Evolutionary conservation across 1,140 invertebrate species (phyloP), one percentile per base, ranked within the genome.

Genomic region (Brachionus manjavacas): DNA sequence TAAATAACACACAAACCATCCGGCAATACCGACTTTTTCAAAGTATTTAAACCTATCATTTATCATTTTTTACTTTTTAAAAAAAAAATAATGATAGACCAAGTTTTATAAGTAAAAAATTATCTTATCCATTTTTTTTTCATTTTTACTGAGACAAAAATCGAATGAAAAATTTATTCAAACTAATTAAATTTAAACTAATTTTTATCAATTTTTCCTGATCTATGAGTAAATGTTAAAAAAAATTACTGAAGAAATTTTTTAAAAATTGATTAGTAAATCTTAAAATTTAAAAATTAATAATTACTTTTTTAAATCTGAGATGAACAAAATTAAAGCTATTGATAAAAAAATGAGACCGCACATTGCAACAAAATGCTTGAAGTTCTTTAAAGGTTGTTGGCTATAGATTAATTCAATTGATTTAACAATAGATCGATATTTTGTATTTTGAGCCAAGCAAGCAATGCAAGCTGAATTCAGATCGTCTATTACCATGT

Each of bases 231-330:
- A 8, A 74, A 6, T 39, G 16, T 41, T 46, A 78, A 43, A 43
- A 43, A 78, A 35, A 43, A 78, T 28, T n/a, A 28, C n/a, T 4
- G 20, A 76, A 41, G 8, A 78, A 78, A 78, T 39, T 4, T 31
- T 28, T 3, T 28, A 28, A 2, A 2, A 28, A 2, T 28, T 28
- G 25, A 28, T 28, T 28, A 28, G 3, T 28, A 28, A 28, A 28
- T 28, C 1, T 31, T 31, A 31, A 3, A 3, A 31, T 4, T 31
- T 31, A 70, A 70, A 70, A 31, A n/a, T 7, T 70, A 23, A 43
- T 11, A 2, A n/a, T 52, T 76, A 76, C 72, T 76, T 76, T 76
- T 76, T 46, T 25, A 76, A 49, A 46, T 76, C 72, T 23, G 72
- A 31, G n/a, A 76, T 49, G 11, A 76, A 28, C 31, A 76, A 49